Evolutionary conservation across 2,888 invertebrate species (phyloP), one percentile per base, ranked within the genome.

Genomic region (Andrena praecox): DNA sequence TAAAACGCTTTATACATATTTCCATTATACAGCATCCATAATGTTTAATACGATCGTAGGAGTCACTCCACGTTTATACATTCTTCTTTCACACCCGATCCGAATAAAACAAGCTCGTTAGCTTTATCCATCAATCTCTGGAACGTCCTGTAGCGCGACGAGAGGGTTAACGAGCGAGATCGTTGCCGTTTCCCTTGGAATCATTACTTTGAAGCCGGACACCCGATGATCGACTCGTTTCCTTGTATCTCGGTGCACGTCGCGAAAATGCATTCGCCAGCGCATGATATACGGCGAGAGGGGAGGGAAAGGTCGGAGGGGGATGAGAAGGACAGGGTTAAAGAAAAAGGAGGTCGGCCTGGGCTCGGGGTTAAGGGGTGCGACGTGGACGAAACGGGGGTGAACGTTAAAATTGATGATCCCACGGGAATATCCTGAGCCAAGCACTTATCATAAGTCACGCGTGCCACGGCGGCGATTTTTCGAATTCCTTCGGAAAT

Each of bases 381-480:
- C 60, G 76, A 77, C 56, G 70, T 42, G 74, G 35, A 73, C 70
- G 77, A 78, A 76, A 80, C 80, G 79, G 64, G 77, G 84, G 77
- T 70, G 83, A 80, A 80, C 79, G 88, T 80, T 87, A 68, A 86
- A 87, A 87, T 87, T 87, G 87, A 87, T 87, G 87, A 87, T 86
- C 85, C 77, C 72, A 56, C 70, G 82, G 82, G 82, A 86, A 85
- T 85, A 86, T 86, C 87, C 73, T 62, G 75, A 63, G 72, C 80
- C 68, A 86, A 77, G 87, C 88, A 88, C 84, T 87, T 87, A 84
- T 87, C 87, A 88, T 87, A 87, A 87, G 87, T 87, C 87, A 87
- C 82, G 71, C 74, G 78, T 79, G 86, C 78, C 78, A 84, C 78
- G 80, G 64, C 29, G 86, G 64, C 82, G 82, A 86, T 86, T 86